Base-by-base conservation (phyloP, 2,797 vertebrate genomes). In the Gymnoscopelus microlampas region DNA sequence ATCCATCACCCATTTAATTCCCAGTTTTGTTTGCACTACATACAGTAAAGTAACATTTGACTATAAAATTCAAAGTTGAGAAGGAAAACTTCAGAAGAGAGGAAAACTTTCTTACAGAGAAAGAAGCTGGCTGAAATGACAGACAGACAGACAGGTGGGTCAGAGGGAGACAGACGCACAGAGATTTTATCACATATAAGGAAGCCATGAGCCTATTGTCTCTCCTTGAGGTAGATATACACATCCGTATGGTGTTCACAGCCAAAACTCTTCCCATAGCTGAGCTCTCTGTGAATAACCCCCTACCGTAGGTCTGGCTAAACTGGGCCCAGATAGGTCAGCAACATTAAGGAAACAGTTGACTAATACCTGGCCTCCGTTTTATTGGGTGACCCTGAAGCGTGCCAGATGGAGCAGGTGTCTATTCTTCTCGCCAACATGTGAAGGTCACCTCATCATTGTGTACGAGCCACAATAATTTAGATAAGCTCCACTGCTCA, bases 261-360 rank as follows among this genome's bases (percentile, higher is more conserved):
- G 75, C 66, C 70, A 80, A 44, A 55, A 70, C 60, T 75, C 68
- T 71, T 82, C 81, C 72, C 80, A 82, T 4, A 60, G 50, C 66
- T 47, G 70, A 87, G 54, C 76, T 76, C 35, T 50, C 83, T 85
- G 32, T 84, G 74, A 90, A 88, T 86, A 85, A 58, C 35, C 58
- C 8, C 29, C 19, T 32, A 32, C 29, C 29, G 29, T 32, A 12
- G 57, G 53, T 32, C 57, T 51, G 61, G 57, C 15, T 64, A 35
- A 44, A 44, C 39, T 44, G 39, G 72, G 73, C 64, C 77, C 68
- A 10, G 65, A 29, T 50, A 72, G 56, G 15, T 11, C 71, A 59
- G 44, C 49, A 32, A 35, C 53, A 10, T 83, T 8, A 44, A 44
- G 66, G 78, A 75, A 61, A 71, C 62, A 5, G 39, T 15, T 12